Conservation (phyloP, 1,140 invertebrate genomes). For the Drosophila saltans region DNA sequence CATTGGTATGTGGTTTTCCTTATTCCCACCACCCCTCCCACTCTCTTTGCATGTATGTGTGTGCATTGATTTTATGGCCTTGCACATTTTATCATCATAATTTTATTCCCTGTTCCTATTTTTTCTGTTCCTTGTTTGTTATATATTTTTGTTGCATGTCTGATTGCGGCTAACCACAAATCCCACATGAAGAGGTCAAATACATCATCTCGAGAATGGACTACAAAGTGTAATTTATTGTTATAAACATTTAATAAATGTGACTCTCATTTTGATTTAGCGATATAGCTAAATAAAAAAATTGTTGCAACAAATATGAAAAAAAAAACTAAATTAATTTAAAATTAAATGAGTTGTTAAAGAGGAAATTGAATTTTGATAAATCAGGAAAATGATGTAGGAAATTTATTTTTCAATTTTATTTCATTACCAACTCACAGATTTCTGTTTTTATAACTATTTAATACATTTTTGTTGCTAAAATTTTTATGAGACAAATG, state of each 20-base stretch:
- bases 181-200: slow-evolving; percentile 31
- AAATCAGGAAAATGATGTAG: too few species aligned
- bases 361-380: too few species aligned
- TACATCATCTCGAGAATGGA: neutral
- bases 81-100: slow-evolving; percentile 61
- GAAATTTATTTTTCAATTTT: too few species aligned
- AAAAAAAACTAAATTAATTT: neutral
- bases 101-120: slow-evolving; percentile 36
- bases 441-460: too few species aligned
- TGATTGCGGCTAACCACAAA: slow-evolving; percentile 60
- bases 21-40: neutral
- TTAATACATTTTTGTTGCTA: too few species aligned
- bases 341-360: neutral
- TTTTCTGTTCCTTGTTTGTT: slow-evolving; percentile 35
- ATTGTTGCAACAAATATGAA: neutral
- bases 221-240: slow-evolving; percentile 6
- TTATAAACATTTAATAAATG: slow-evolving; percentile 1
- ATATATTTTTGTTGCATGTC: slow-evolving; percentile 62
- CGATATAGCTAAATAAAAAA: neutral
- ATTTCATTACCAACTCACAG: too few species aligned
- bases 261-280: neutral
- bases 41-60: slow-evolving; percentile 13
- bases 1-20: slow-evolving; percentile 47
- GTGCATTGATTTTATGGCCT: slow-evolving; percentile 70
- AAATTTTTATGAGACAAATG: too few species aligned